Evolutionary conservation across 2,888 invertebrate genomes (phyloP).

Genomic region (Oligia latruncula): DNA sequence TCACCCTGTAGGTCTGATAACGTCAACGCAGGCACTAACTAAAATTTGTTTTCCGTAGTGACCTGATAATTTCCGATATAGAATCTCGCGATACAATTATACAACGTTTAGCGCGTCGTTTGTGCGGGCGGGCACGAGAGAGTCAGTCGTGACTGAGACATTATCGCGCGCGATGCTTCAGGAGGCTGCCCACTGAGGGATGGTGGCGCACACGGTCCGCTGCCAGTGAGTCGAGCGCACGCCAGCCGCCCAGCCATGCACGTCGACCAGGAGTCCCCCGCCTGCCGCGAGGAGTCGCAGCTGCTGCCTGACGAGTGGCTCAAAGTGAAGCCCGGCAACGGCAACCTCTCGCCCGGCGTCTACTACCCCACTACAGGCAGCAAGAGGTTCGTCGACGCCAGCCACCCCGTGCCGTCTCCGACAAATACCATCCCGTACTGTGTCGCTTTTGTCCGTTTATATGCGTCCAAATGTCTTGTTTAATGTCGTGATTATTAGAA

Average conservation of each 20-base stretch:
- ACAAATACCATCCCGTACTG: conserved; percentile 83
- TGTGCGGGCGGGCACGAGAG: conserved; percentile 79
- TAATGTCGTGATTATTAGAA: conserved; percentile 68
- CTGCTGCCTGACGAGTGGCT: conserved; percentile 88
- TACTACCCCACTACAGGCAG: conserved; percentile 87
- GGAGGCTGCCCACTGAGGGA: conserved; percentile 83
- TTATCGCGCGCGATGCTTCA: conserved; percentile 89
- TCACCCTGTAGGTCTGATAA: conserved; percentile 78
- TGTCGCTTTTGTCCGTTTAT: conserved; percentile 83
- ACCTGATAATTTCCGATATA: conserved; percentile 88
- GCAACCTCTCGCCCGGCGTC: conserved; percentile 87
- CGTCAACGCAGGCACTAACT: conserved; percentile 83
- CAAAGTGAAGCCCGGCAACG: conserved; percentile 85
- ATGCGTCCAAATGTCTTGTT: conserved; percentile 68
- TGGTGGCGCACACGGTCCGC: conserved; percentile 82
- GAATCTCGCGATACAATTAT: conserved; percentile 88
- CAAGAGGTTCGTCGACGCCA: conserved; percentile 88
- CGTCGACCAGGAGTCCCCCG: conserved; percentile 87
- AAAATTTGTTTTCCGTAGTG: conserved; percentile 86
- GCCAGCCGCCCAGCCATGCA: conserved; percentile 81
- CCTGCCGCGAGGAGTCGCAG: conserved; percentile 86
- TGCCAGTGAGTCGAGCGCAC: conserved; percentile 80
- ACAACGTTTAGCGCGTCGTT: conserved; percentile 86
- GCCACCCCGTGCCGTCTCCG: conserved; percentile 83
- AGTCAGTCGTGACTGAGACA: conserved; percentile 88